Percentiles rank a stretch among this genome's conserved stretches.
Evolutionary conservation across 1,140 invertebrate genomes (phyloP).

Genomic region (Popillia japonica): DNA sequence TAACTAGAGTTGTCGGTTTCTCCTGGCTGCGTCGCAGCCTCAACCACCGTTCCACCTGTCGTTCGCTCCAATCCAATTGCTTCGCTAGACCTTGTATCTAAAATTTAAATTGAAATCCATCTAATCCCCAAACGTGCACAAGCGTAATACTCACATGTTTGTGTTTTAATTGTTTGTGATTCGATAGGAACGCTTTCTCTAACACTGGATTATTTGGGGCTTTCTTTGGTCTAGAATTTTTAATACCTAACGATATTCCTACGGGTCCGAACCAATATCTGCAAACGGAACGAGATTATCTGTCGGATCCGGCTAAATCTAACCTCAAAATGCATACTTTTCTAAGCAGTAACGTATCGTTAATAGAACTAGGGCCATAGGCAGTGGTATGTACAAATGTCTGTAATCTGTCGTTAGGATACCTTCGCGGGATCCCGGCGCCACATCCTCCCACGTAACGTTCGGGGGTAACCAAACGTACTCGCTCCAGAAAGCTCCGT

Average conservation of each 20-base stretch:
- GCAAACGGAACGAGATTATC: conserved; percentile 27
- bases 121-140: neutral
- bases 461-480: conserved; percentile 87
- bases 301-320: conserved; percentile 35
- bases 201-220: conserved; percentile 73
- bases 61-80: conserved; percentile 85
- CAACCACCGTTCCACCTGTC: conserved; percentile 88
- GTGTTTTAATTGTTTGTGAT: conserved; percentile 72
- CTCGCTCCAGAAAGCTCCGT: conserved; percentile 79
- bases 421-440: conserved; percentile 75
- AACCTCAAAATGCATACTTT: conserved; percentile 68
- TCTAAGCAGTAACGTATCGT: conserved; percentile 77
- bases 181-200: conserved; percentile 74
- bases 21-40: conserved; percentile 81
- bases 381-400: conserved; percentile 81
- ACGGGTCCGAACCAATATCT: conserved; percentile 82
- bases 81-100: conserved; percentile 81
- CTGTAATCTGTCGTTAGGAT: conserved; percentile 80
- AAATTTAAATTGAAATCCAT: conserved; percentile 45
- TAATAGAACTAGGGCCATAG: conserved; percentile 78
- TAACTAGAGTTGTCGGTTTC: conserved; percentile 87
- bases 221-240: conserved; percentile 77
- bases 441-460: conserved; percentile 84
- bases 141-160: conserved; percentile 69
- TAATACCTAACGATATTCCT: conserved; percentile 79